Evolutionary conservation across 2,113 vertebrate genomes (phyloP).

Genomic region (Dasyprocta punctata): DNA sequence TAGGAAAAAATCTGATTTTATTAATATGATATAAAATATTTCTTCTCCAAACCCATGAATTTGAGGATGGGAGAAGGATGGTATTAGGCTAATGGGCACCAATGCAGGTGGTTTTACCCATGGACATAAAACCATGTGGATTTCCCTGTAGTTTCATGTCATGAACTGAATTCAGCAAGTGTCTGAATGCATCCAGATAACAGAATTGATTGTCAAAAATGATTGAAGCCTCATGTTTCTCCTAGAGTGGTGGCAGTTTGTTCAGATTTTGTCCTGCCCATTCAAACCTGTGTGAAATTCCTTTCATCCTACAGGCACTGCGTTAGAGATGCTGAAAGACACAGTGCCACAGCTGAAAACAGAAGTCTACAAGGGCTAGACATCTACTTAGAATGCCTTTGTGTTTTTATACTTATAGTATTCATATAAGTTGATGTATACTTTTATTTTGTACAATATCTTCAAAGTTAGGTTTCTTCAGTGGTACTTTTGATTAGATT

Average conservation of each 20-base stretch:
- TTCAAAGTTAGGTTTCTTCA: background rate
- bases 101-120: background rate
- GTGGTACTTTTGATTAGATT: background rate
- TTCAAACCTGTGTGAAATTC: conserved; percentile 75
- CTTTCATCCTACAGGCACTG: conserved; percentile 65
- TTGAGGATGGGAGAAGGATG: background rate
- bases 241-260: conserved; percentile 82
- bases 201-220: conserved; percentile 75
- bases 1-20: background rate
- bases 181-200: conserved; percentile 83
- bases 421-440: background rate
- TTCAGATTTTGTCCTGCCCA: conserved; percentile 90
- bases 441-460: background rate
- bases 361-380: background rate
- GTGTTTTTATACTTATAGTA: background rate
- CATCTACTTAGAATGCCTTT: background rate
- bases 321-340: conserved; percentile 31
- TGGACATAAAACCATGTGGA: background rate
- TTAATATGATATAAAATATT: background rate
- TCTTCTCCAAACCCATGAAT: background rate
- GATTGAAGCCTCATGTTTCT: conserved; percentile 90
- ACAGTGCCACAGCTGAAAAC: background rate
- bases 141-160: conserved; percentile 83
- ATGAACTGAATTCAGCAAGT: conserved; percentile 83
- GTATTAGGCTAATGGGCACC: background rate